A percentile compares a stretch with the other conserved stretches of the same genome.
phyloP scores from a whole-genome alignment of 2,113 vertebrate genomes.

The Leucoraja erinaceus region DNA sequence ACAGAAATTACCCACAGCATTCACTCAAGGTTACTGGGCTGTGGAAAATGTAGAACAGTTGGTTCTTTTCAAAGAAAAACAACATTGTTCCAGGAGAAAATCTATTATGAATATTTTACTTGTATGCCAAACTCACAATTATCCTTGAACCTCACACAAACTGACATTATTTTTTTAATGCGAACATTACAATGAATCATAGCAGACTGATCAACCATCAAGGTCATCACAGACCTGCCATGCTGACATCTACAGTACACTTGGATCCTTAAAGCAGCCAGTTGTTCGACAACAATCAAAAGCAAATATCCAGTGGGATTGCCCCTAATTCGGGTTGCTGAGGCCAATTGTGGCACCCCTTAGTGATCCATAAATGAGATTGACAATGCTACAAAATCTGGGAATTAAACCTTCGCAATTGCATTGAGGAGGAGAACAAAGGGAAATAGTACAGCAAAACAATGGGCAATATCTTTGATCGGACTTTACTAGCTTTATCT shows the following conservation, averaged over 20 bases:
- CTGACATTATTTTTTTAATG: constrained; percentile 17
- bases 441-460: neutral
- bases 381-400: neutral
- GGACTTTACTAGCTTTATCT: too few relatives aligned
- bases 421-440: neutral
- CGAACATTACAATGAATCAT: constrained; percentile 6
- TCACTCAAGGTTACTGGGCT: neutral
- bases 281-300: neutral
- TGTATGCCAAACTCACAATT: neutral
- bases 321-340: neutral
- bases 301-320: neutral
- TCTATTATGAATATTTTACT: neutral
- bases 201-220: constrained; percentile 9
- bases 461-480: too few relatives aligned
- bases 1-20: neutral
- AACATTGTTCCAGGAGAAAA: constrained; percentile 1
- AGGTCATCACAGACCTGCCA: neutral
- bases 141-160: neutral
- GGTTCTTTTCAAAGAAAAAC: constrained; percentile 17
- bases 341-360: neutral
- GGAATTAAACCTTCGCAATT: neutral
- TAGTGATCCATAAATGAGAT: neutral
- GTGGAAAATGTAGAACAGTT: neutral
- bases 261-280: neutral
- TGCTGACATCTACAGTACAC: neutral